Evolutionary conservation across 2,797 vertebrate species (phyloP).

Genomic region (Sternarchorhynchus goeldii): DNA sequence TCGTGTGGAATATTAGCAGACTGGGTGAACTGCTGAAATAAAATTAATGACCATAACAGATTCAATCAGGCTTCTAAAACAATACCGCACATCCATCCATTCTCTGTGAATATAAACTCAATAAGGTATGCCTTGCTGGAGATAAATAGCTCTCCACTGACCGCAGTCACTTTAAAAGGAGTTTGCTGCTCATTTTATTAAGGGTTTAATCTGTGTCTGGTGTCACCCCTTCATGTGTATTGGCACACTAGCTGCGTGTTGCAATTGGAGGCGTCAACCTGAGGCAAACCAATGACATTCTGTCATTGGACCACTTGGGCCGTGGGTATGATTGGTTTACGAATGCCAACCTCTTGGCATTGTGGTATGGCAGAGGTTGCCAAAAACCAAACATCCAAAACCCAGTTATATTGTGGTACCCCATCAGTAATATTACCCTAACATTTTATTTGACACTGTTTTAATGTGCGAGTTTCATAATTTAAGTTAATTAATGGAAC

Average conservation of each 20-base stretch:
- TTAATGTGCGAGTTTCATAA: conserved; percentile 21
- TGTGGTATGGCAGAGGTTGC: background rate
- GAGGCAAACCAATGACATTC: background rate
- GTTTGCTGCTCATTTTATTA: too few species aligned
- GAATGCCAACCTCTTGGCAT: conserved; percentile 13
- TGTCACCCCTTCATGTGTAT: background rate
- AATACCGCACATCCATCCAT: too few species aligned
- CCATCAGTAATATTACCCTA: conserved; percentile 1
- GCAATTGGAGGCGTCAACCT: background rate
- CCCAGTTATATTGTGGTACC: conserved; percentile 16
- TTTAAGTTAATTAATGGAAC: conserved; percentile 12
- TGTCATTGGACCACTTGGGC: background rate
- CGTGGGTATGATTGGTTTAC: background rate
- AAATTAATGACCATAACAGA: too few species aligned
- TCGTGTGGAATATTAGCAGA: too few species aligned
- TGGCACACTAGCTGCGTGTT: background rate
- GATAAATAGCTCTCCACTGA: too few species aligned
- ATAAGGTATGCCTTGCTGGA: too few species aligned
- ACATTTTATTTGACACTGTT: conserved; percentile 31
- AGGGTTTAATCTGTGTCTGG: too few species aligned
- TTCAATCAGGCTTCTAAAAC: too few species aligned
- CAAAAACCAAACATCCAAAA: conserved; percentile 30
- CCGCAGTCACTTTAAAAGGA: too few species aligned
- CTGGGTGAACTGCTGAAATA: too few species aligned
- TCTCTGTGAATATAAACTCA: too few species aligned